Evolutionary conservation across 2,888 invertebrate species (phyloP).

Genomic region (Strigamia maritima): DNA sequence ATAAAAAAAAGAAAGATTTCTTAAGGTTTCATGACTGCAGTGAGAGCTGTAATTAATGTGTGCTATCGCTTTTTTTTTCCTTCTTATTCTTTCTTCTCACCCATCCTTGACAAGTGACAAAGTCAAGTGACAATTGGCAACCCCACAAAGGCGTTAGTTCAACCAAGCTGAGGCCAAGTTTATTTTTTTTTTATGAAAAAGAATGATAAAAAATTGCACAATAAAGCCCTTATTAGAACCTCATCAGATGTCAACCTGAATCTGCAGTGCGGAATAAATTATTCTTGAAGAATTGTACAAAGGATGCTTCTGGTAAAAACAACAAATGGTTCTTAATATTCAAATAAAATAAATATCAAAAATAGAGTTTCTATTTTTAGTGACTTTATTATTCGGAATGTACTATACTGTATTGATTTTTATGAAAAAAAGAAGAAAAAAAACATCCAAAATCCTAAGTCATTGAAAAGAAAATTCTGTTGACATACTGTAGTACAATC

Average conservation of each 20-base stretch:
- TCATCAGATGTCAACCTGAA: neutral
- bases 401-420: too few relatives aligned
- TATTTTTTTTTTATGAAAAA: neutral
- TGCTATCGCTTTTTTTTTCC: neutral
- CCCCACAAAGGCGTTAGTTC: slow-evolving; percentile 13
- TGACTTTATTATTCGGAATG: too few relatives aligned
- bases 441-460: too few relatives aligned
- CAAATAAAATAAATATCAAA: too few relatives aligned
- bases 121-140: slow-evolving; percentile 20
- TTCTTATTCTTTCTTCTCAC: neutral
- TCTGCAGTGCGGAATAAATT: slow-evolving; percentile 1
- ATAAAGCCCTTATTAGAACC: slow-evolving; percentile 15
- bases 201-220: neutral
- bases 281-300: neutral
- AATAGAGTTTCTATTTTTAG: too few relatives aligned
- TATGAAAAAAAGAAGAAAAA: too few relatives aligned
- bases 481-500: too few relatives aligned
- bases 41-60: slow-evolving; percentile 25
- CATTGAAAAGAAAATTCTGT: too few relatives aligned
- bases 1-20: neutral
- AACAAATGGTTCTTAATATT: too few relatives aligned
- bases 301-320: too few relatives aligned
- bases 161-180: slow-evolving; percentile 15
- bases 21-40: neutral
- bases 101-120: slow-evolving; percentile 26